phyloP scores from a whole-genome alignment of 1,140 invertebrate genomes.

The Drosophila aff. region DNA sequence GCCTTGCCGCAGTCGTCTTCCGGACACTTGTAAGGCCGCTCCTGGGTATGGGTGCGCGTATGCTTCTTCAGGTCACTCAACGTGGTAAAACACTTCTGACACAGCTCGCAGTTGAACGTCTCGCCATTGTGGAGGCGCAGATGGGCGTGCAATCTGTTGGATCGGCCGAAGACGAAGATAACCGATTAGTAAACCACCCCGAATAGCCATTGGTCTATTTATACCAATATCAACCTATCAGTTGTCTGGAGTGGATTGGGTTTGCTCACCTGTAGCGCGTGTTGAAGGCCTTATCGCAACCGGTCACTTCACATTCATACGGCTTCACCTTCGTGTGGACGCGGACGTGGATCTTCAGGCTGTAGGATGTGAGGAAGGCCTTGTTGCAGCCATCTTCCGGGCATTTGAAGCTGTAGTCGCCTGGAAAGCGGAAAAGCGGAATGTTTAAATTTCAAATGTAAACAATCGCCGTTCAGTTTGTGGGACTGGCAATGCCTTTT shows the following conservation, averaged over 20 bases:
- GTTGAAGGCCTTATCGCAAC: constrained; percentile 97
- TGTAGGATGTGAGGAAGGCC: constrained; percentile 97
- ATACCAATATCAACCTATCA: constrained; percentile 22
- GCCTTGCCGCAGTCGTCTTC: constrained; percentile 95
- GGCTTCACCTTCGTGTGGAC: constrained; percentile 98
- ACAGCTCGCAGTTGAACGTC: constrained; percentile 97
- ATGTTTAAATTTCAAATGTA: neutral
- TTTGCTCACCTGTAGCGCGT: constrained; percentile 92
- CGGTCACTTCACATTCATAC: constrained; percentile 91
- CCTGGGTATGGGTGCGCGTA: constrained; percentile 95
- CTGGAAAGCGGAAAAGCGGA: constrained; percentile 85
- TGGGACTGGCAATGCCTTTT: neutral
- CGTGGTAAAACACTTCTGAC: constrained; percentile 97
- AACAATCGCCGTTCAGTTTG: neutral
- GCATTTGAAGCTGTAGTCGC: constrained; percentile 97
- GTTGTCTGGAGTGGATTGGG: neutral
- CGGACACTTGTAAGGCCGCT: constrained; percentile 94
- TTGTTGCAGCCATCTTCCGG: constrained; percentile 94
- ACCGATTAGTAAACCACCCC: constrained; percentile 29
- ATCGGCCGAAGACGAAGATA: constrained; percentile 2
- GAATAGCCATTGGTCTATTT: constrained; percentile 34
- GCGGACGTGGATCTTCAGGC: constrained; percentile 96
- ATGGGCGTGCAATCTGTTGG: constrained; percentile 93
- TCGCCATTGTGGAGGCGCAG: constrained; percentile 96
- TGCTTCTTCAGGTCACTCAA: constrained; percentile 97